Evolutionary conservation across 2,113 vertebrate genomes (phyloP), one percentile per base, ranked within the genome.

Genomic region (Trinectes maculatus): DNA sequence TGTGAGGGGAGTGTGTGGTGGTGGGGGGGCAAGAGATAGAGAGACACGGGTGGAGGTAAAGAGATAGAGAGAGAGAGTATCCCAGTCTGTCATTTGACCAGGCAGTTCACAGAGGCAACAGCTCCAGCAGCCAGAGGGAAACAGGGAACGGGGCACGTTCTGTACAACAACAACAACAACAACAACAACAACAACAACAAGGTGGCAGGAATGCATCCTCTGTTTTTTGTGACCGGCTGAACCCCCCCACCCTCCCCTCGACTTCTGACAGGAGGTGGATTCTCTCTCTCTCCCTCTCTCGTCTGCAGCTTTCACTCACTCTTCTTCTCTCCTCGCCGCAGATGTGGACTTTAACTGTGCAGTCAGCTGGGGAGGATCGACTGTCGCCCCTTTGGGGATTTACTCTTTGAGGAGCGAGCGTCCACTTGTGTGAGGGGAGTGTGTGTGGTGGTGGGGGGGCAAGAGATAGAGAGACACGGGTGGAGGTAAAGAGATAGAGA

Each of bases 71-170:
- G 5, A 52, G 53, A 49, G 11, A 51, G 39, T 77, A 85, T 77
- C 85, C 83, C 68, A 89, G 85, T 79, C 85, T 90, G 89, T 91
- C 88, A 92, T 93, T 92, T 91, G 90, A 91, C 90, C 91, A 84
- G 91, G 87, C 92, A 85, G 85, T 91, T 89, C 87, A 88, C 71
- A 83, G 63, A 88, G 63, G 77, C 87, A 71, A 91, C 86, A 86
- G 89, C 85, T 91, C n/a, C 84, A 83, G 80, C 70, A 82, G 34
- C 31, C 44, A 59, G 77, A 60, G 82, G 49, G 84, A 87, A 80
- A 80, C 57, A 61, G 36, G 46, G 40, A 77, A 49, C 67, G 71
- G 47, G 84, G 77, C 69, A 52, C 40, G 13, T 48, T 85, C 55
- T 74, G 31, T 60, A n/a, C n/a, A n/a, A n/a, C n/a, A n/a, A n/a